Evolutionary conservation across 2,888 invertebrate species (phyloP).

Genomic region (Syrphus vitripennis): DNA sequence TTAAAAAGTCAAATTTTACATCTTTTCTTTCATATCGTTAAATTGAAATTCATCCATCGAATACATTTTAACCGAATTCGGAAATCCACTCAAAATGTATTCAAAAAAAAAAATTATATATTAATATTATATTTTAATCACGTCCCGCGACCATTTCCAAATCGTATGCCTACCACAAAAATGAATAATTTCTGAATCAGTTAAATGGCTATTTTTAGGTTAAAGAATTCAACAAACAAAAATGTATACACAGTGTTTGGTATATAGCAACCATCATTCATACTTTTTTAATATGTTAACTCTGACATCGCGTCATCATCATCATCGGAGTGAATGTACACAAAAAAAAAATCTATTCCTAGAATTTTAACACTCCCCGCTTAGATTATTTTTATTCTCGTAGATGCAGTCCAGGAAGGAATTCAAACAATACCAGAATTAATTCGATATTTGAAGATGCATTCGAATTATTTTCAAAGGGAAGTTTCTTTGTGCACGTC

Average conservation of each 20-base stretch:
- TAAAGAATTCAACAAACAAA: constrained; percentile 30
- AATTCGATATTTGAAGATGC: constrained; percentile 1
- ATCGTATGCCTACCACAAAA: background rate
- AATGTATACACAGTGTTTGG: constrained; percentile 15
- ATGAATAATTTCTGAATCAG: constrained; percentile 31
- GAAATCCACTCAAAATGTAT: constrained; percentile 31
- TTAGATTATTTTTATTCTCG: background rate
- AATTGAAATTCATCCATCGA: constrained; percentile 45
- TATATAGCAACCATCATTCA: constrained; percentile 17
- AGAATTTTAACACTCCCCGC: background rate
- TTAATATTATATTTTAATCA: constrained; percentile 36
- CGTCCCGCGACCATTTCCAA: constrained; percentile 34
- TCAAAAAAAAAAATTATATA: constrained; percentile 6
- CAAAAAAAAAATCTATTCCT: constrained; percentile 3
- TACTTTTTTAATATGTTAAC: background rate
- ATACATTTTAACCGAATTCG: constrained; percentile 25
- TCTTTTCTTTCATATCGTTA: background rate
- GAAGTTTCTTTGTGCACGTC: background rate
- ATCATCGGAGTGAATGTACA: constrained; percentile 51
- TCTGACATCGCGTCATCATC: constrained; percentile 9
- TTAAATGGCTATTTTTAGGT: constrained; percentile 54
- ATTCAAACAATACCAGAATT: constrained; percentile 5
- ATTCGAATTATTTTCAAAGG: background rate
- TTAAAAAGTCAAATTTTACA: constrained; percentile 24
- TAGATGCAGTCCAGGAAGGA: background rate